These are phyloP conservation scores for Dicaeum eximium DNA, from an alignment of 2,113 vertebrate genomes.

Conservation along the genomic window DNA sequence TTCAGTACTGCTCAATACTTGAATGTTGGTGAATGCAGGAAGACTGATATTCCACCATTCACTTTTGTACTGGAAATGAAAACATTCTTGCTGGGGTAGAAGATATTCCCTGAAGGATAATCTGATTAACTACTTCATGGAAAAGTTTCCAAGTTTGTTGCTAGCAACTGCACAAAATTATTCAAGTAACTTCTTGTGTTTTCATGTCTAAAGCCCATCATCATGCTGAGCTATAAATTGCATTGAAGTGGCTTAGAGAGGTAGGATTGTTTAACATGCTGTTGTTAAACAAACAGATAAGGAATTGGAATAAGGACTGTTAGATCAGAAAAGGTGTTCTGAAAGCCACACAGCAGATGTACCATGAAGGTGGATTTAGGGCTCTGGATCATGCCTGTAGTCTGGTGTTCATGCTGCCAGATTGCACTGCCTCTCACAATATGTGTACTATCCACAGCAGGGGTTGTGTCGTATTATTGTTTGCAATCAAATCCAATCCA, in stretches of 20 bases:
- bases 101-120: background rate
- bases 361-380: background rate
- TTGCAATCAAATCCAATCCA: conserved; percentile 47
- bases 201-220: background rate
- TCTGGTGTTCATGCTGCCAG: background rate
- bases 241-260: background rate
- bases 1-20: background rate
- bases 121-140: background rate
- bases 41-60: background rate
- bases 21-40: background rate
- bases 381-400: background rate
- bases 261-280: background rate
- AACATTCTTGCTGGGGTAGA: background rate
- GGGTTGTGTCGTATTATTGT: conserved; percentile 35
- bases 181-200: background rate
- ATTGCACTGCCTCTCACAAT: background rate
- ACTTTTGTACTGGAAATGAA: background rate
- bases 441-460: background rate
- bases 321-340: background rate
- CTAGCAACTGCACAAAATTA: background rate
- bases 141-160: background rate
- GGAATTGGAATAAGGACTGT: background rate
- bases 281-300: background rate
- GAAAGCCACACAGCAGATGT: background rate
- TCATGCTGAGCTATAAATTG: background rate